Conservation (phyloP, 2,113 vertebrate species). For the Hypocryptadius cinnamomeus region DNA sequence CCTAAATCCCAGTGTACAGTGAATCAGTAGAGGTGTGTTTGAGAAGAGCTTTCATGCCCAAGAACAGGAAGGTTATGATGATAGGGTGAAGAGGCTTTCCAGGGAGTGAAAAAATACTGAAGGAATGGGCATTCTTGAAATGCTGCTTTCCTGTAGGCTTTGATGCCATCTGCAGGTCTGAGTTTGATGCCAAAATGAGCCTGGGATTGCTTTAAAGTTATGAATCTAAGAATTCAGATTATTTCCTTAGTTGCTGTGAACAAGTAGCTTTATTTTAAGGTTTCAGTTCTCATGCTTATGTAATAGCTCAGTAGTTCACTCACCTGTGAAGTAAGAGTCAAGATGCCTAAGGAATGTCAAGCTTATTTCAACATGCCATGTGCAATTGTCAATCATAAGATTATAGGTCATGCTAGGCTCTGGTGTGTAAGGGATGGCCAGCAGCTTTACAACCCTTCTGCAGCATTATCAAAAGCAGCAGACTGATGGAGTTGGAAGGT, state of each 20-base stretch:
- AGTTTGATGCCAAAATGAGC: not conserved
- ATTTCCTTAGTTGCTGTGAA: not conserved
- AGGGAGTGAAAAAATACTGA: not conserved
- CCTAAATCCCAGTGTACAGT: rapidly evolving
- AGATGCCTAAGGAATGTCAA: not conserved
- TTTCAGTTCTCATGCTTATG: not conserved
- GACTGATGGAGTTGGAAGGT: not conserved
- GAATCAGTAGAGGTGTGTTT: not conserved
- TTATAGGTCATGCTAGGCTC: not conserved
- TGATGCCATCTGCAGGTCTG: constrained; percentile 50
- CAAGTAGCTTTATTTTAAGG: not conserved
- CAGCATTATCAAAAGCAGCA: not conserved
- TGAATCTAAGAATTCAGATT: not conserved
- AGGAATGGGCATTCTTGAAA: not conserved
- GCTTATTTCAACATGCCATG: not conserved
- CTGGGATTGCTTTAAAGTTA: not conserved
- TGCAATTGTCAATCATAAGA: not conserved
- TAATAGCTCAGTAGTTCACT: not conserved
- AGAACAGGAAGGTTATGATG: not conserved
- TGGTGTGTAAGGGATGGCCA: not conserved
- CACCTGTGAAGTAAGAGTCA: not conserved
- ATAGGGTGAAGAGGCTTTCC: not conserved
- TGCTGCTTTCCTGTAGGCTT: not conserved
- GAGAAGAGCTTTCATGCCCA: not conserved
- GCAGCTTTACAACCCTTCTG: not conserved